These are phyloP conservation scores for Pseudomyrmex cubaensis DNA, from an alignment of 1,140 invertebrate species.

Conservation along the genomic window DNA sequence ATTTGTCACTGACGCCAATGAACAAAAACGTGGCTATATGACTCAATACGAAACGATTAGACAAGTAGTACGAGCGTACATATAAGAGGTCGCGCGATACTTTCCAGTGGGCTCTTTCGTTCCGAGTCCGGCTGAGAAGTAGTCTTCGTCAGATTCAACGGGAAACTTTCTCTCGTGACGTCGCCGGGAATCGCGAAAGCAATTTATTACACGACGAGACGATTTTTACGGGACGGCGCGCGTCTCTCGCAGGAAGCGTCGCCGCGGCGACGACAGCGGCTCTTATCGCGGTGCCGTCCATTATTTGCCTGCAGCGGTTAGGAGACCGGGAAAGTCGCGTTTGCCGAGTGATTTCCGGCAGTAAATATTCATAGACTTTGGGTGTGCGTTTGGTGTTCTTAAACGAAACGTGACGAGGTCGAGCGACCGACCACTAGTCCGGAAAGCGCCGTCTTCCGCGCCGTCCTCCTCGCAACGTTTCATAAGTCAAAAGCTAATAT, in stretches of 20 bases:
- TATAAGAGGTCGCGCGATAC: conserved; percentile 43
- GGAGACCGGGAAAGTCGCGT: conserved; percentile 44
- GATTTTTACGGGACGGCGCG: conserved; percentile 35
- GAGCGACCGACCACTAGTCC: background rate
- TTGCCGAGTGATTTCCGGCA: conserved; percentile 56
- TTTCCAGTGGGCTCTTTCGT: conserved; percentile 23
- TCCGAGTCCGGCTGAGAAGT: background rate
- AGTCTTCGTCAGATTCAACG: conserved; percentile 22
- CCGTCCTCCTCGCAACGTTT: background rate
- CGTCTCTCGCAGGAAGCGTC: background rate
- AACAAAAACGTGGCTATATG: too few species aligned
- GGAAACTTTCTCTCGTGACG: conserved; percentile 50
- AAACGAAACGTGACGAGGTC: background rate
- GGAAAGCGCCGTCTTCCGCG: background rate
- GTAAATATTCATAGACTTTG: conserved; percentile 49
- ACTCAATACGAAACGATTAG: too few species aligned
- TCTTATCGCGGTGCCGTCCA: conserved; percentile 46
- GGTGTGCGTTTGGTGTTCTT: conserved; percentile 13
- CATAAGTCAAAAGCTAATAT: background rate
- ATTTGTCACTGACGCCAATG: too few species aligned
- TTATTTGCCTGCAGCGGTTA: conserved; percentile 40
- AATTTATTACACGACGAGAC: conserved; percentile 46
- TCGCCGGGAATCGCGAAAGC: conserved; percentile 33
- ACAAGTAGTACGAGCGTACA: conserved; percentile 43
- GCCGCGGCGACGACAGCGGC: conserved; percentile 7